Evolutionary conservation across 2,113 vertebrate species (phyloP).

Genomic region (Planiliza haematocheilus): DNA sequence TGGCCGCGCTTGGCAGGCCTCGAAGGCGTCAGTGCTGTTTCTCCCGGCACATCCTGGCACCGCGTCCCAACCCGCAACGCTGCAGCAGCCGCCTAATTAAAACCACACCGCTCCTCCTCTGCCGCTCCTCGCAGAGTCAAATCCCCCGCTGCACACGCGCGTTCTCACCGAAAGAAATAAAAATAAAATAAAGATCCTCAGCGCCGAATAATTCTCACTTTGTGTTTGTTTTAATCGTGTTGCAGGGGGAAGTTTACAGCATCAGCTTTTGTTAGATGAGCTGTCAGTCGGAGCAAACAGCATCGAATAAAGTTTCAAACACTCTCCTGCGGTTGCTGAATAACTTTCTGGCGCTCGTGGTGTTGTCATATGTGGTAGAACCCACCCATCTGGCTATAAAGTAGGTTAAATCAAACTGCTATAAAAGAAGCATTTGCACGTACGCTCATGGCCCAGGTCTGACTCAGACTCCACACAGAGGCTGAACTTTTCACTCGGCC

Average conservation of each 20-base stretch:
- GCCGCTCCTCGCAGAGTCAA: conserved; percentile 36
- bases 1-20: conserved; percentile 80
- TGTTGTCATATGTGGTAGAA: conserved; percentile 55
- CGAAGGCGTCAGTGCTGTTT: conserved; percentile 83
- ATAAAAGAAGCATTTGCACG: conserved; percentile 49
- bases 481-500: conserved; percentile 68
- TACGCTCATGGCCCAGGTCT: conserved; percentile 49
- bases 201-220: conserved; percentile 34
- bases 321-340: conserved; percentile 49
- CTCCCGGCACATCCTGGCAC: conserved; percentile 82
- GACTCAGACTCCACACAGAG: conserved; percentile 65
- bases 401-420: conserved; percentile 48
- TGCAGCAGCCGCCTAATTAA: conserved; percentile 78
- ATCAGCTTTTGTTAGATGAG: conserved; percentile 31
- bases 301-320: conserved; percentile 20
- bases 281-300: conserved; percentile 48
- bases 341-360: conserved; percentile 34
- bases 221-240: conserved; percentile 55
- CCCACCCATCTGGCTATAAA: conserved; percentile 62
- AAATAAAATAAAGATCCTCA: not conserved
- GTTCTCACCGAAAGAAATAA: not conserved
- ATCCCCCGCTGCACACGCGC: conserved; percentile 32
- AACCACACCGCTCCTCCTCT: conserved; percentile 68
- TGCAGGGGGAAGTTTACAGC: conserved; percentile 47
- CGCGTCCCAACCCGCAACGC: conserved; percentile 75